phyloP scores from a whole-genome alignment of 2,113 vertebrate genomes.

The Philantomba maxwellii region DNA sequence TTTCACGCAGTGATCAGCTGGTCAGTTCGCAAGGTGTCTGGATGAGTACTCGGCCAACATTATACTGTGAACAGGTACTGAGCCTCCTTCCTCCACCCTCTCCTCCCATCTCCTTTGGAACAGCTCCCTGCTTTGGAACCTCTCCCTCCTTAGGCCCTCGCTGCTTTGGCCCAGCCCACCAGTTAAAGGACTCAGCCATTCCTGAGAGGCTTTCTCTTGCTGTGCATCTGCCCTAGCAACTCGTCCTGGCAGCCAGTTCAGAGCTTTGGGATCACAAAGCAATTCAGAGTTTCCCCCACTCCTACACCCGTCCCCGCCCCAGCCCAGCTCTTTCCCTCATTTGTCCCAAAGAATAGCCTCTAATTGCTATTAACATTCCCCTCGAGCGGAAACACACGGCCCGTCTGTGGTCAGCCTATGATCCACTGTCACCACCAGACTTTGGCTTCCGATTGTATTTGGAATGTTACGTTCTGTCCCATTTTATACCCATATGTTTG shows the following conservation, averaged over 20 bases:
- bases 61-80: not conserved
- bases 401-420: not conserved
- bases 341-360: slow-evolving; percentile 33
- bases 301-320: not conserved
- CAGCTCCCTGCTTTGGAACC: not conserved
- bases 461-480: not conserved
- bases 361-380: slow-evolving; percentile 19
- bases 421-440: not conserved
- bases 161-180: not conserved
- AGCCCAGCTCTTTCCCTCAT: not conserved
- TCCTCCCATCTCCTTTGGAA: not conserved
- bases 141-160: not conserved
- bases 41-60: not conserved
- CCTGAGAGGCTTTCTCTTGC: not conserved
- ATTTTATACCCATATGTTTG: not conserved
- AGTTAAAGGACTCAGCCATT: not conserved
- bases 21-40: not conserved
- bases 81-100: not conserved
- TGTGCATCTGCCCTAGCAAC: slow-evolving; percentile 9
- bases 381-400: not conserved
- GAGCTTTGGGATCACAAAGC: not conserved
- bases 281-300: not conserved
- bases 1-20: not conserved
- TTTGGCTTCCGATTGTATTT: not conserved
- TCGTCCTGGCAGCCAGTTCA: not conserved